Conservation (phyloP, 2,113 vertebrate species). For the Silurus asotus region DNA sequence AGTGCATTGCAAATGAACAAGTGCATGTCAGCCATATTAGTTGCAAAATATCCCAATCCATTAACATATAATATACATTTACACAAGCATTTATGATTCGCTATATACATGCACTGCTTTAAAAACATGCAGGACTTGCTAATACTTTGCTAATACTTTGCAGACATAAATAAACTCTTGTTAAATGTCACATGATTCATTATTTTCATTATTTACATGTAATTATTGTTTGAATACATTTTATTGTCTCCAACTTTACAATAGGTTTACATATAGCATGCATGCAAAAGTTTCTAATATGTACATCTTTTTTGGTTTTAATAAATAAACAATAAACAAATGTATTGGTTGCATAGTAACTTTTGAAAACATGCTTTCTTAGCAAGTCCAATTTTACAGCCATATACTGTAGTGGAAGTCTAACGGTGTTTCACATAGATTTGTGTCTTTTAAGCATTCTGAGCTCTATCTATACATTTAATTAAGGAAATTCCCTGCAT, state of each 20-base stretch:
- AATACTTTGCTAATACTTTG: not conserved
- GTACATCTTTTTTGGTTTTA: not conserved
- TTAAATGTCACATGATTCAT: not conserved
- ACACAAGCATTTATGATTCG: not conserved
- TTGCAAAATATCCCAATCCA: not conserved
- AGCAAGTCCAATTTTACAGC: not conserved
- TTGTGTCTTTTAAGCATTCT: not conserved
- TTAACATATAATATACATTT: not conserved
- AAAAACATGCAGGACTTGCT: not conserved
- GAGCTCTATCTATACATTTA: slow-evolving; percentile 26
- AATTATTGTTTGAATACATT: not conserved
- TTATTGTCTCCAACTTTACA: not conserved
- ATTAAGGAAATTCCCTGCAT: slow-evolving; percentile 1
- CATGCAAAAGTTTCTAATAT: not conserved
- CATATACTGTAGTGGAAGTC: not conserved
- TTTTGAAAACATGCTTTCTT: not conserved
- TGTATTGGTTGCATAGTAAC: not conserved
- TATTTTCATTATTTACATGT: not conserved
- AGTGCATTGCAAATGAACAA: not conserved
- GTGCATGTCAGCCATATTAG: not conserved
- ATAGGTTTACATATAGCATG: not conserved
- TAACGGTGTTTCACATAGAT: not conserved
- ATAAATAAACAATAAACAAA: not conserved
- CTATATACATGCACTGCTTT: not conserved
- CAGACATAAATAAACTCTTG: not conserved